Evolutionary conservation across 2,113 vertebrate genomes (phyloP), one percentile per base, ranked within the genome.

Genomic region (Porphyrio hochstetteri): DNA sequence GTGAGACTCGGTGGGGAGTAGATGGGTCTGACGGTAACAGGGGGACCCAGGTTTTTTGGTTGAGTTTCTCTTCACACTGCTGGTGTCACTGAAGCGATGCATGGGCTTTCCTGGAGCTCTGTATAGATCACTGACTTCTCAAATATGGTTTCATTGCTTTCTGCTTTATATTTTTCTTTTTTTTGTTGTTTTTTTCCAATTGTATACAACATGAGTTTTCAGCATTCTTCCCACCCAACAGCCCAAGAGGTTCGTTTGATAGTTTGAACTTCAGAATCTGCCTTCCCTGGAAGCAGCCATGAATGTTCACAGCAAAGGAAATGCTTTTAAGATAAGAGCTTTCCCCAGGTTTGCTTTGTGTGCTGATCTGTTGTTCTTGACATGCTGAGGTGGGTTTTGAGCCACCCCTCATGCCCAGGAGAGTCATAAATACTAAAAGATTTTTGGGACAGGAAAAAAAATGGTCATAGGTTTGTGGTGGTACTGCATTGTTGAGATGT

Each of bases 381-480:
- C 83, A 14, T 60, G 10, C 29, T 83, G 35, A 71, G 29, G n/a
- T 71, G 25, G 36, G 12, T 64, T 93, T 93, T 36, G 69, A 88
- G 53, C 42, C 29, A 28, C 11, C 6, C 7, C 3, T 79, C 29
- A 5, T 76, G 23, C 15, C n/a, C 52, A 44, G 59, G n/a, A 59
- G 44, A 70, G 17, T 46, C 13, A 33, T 50, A 10, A 0, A 36
- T 19, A 46, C 36, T 29, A 40, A 5, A 19, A n/a, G 25, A 20
- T 48, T 83, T 71, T 63, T 50, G 69, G 29, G n/a, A 76, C 36
- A 70, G 70, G 16, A 48, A 16, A 42, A 42, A 48, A 53, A 67
- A 13, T 0, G 1, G 0, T 31, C 4, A 2, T 5, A 33, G 6
- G 11, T 65, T 50, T 35, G 29, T 76, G 24, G 16, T 44, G 60